phyloP scores from a whole-genome alignment of 2,888 invertebrate genomes.

The Eupithecia pulchellata region DNA sequence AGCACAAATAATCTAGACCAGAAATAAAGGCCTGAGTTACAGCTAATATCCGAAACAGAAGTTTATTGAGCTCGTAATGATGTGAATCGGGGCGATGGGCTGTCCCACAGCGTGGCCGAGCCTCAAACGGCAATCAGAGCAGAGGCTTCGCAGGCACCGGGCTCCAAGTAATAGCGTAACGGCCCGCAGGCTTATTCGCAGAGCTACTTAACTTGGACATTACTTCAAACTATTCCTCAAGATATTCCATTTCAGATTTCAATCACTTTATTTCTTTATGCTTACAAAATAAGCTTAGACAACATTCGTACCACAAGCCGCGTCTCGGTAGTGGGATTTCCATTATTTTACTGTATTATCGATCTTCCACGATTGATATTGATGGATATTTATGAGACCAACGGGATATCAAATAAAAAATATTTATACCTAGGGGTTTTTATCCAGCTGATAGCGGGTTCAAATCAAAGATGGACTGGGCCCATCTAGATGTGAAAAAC shows the following conservation, averaged over 20 bases:
- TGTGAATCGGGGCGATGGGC: constrained; percentile 30
- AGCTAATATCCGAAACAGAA: constrained; percentile 2
- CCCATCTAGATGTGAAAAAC: background rate
- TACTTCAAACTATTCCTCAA: background rate
- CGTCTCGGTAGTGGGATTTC: background rate
- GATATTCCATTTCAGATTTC: no score
- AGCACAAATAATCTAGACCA: constrained; percentile 2
- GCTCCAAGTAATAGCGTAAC: constrained; percentile 33
- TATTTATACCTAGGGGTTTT: no score
- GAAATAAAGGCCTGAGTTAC: constrained; percentile 4
- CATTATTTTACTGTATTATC: no score
- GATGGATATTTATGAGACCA: background rate
- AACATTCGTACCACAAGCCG: background rate
- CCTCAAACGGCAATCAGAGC: constrained; percentile 1
- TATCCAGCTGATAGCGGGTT: background rate
- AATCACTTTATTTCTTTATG: no score
- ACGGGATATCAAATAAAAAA: background rate
- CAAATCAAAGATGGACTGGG: background rate
- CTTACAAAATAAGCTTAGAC: no score
- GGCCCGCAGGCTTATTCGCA: constrained; percentile 15
- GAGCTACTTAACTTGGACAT: background rate
- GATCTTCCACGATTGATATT: no score
- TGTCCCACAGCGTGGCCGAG: constrained; percentile 21
- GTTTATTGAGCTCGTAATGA: constrained; percentile 16
- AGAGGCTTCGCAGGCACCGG: constrained; percentile 8